Conservation (phyloP, 2,113 vertebrate genomes). For the Saguinus imperator region DNA sequence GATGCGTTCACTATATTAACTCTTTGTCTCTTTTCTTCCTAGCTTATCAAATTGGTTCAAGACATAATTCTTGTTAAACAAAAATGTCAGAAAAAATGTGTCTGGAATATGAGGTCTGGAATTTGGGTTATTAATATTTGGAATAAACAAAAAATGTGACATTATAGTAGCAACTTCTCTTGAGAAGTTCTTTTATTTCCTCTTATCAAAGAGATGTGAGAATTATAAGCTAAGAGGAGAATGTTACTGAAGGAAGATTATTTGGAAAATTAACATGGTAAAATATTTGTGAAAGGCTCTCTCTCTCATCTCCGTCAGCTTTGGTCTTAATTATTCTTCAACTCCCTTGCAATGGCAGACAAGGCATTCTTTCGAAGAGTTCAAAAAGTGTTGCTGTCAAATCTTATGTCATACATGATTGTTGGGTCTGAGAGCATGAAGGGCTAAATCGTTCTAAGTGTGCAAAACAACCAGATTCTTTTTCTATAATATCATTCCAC, state of each 20-base stretch:
- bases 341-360: background rate
- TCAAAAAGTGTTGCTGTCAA: background rate
- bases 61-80: background rate
- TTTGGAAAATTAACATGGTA: background rate
- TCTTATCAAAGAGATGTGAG: background rate
- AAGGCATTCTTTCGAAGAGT: background rate
- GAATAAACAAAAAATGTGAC: background rate
- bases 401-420: background rate
- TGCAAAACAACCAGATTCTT: background rate
- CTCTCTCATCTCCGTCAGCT: background rate
- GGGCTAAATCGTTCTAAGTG: background rate
- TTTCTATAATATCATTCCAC: background rate
- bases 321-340: background rate
- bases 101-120: background rate
- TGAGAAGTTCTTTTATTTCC: background rate
- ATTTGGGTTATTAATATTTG: constrained; percentile 4
- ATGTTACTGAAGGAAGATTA: background rate
- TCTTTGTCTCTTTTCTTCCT: background rate
- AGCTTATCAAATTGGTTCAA: background rate
- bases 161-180: background rate
- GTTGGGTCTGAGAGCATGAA: background rate
- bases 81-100: background rate
- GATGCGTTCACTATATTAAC: background rate
- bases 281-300: background rate
- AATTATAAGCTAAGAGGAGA: background rate